A percentile compares a stretch with the other conserved stretches of the same genome.
phyloP scores from a whole-genome alignment of 2,113 vertebrate genomes.

The Engystomops pustulosus region DNA sequence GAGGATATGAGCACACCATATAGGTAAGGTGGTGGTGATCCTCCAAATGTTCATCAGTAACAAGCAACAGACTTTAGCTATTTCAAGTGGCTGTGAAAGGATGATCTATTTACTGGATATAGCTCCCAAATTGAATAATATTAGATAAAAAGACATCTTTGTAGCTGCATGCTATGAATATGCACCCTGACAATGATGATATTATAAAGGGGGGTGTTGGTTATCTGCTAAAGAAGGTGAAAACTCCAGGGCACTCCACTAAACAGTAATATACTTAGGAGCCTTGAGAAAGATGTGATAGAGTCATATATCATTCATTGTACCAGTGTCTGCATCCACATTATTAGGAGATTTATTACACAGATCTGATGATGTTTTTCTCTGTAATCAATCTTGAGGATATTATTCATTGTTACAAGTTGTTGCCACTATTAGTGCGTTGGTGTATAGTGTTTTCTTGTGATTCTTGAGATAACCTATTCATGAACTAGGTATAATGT shows the following conservation, averaged over 20 bases:
- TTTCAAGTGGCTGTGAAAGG: neutral
- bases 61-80: neutral
- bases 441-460: neutral
- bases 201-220: no score
- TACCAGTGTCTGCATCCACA: neutral
- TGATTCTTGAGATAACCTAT: neutral
- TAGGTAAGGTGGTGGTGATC: neutral
- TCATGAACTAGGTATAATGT: neutral
- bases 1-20: neutral
- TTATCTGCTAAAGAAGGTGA: neutral
- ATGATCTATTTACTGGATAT: neutral
- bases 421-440: slow-evolving; percentile 6
- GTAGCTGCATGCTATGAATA: neutral
- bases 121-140: neutral
- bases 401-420: slow-evolving; percentile 14
- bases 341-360: neutral
- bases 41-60: neutral
- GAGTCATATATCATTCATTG: slow-evolving; percentile 8
- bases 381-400: neutral
- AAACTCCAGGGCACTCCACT: slow-evolving; percentile 20
- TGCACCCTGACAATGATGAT: neutral
- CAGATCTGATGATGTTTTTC: neutral
- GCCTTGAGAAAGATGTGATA: neutral
- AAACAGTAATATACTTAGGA: slow-evolving; percentile 1
- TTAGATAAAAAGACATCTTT: neutral